Percentiles rank a stretch among this genome's conserved stretches.
Evolutionary conservation across 1,140 invertebrate genomes (phyloP).

Genomic region (Drosophila truncata): DNA sequence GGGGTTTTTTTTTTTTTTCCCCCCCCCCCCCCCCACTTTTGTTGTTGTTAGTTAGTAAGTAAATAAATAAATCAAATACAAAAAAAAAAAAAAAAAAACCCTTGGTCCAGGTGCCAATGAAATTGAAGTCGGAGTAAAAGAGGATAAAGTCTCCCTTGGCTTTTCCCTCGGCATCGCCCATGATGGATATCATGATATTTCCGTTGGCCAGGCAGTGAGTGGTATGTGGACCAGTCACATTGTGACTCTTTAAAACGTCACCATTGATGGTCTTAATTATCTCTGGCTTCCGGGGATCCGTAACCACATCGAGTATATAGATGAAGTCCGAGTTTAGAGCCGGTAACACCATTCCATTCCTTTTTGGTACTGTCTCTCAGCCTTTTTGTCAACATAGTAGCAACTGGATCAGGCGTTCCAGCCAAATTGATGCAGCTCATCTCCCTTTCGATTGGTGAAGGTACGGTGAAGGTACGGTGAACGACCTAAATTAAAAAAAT

Average conservation of each 20-base stretch:
- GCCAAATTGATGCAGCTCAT: slow-evolving; percentile 97
- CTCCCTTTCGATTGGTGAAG: slow-evolving; percentile 91
- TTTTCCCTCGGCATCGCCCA: slow-evolving; percentile 94
- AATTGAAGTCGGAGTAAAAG: slow-evolving; percentile 93
- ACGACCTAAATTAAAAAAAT: slow-evolving; percentile 90
- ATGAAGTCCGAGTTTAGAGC: slow-evolving; percentile 93
- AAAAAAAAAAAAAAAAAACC: too few species aligned
- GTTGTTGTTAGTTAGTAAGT: too few species aligned
- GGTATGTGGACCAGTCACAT: slow-evolving; percentile 95
- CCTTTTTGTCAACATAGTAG: slow-evolving; percentile 85
- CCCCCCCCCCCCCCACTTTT: too few species aligned
- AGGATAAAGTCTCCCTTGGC: slow-evolving; percentile 95
- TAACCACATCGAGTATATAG: slow-evolving; percentile 93
- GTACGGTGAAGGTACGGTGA: too few species aligned
- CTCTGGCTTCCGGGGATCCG: slow-evolving; percentile 88
- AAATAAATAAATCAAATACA: too few species aligned
- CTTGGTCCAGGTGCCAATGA: slow-evolving; percentile 89
- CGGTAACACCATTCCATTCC: slow-evolving; percentile 94
- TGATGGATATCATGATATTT: slow-evolving; percentile 97
- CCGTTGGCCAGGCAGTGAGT: slow-evolving; percentile 96
- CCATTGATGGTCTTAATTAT: slow-evolving; percentile 89
- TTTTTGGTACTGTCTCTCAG: slow-evolving; percentile 87
- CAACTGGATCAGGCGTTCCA: slow-evolving; percentile 99
- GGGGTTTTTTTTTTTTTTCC: too few species aligned
- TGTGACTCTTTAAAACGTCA: slow-evolving; percentile 89